Conservation (phyloP, 2,797 vertebrate genomes). For the Champsocephalus esox region DNA sequence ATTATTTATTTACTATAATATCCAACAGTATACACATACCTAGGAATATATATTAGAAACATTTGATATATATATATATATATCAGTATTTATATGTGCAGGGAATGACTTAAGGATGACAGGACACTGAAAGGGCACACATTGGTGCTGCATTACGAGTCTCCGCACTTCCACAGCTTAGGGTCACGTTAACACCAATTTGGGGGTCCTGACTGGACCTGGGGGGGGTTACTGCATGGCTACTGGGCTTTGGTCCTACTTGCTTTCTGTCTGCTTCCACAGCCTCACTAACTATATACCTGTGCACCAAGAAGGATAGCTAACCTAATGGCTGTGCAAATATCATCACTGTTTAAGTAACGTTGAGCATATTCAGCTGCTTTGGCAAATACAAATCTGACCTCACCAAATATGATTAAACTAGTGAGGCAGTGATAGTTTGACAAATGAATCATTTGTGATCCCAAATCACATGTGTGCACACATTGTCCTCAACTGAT, state of each 20-base stretch:
- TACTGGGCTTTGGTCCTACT: background rate
- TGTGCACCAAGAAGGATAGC: background rate
- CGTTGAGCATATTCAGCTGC: background rate
- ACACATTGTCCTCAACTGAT: background rate
- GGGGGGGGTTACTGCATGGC: background rate
- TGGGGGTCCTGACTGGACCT: background rate
- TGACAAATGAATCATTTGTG: background rate
- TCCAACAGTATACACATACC: background rate
- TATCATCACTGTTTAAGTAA: background rate
- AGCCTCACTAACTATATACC: constrained; percentile 17
- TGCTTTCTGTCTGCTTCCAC: constrained; percentile 34
- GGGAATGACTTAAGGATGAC: background rate
- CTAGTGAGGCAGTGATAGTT: background rate
- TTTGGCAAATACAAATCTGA: background rate
- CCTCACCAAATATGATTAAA: background rate
- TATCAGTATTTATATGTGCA: background rate
- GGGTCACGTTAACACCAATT: background rate
- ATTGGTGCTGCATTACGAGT: constrained; percentile 30
- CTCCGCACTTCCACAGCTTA: constrained; percentile 45
- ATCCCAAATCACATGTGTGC: background rate
- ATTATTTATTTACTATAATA: background rate
- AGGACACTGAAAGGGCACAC: constrained; percentile 32
- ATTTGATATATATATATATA: no score
- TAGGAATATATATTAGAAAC: background rate
- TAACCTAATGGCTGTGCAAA: background rate